Base-by-base conservation (phyloP, 2,797 vertebrate genomes). In the Prunella strophiata region DNA sequence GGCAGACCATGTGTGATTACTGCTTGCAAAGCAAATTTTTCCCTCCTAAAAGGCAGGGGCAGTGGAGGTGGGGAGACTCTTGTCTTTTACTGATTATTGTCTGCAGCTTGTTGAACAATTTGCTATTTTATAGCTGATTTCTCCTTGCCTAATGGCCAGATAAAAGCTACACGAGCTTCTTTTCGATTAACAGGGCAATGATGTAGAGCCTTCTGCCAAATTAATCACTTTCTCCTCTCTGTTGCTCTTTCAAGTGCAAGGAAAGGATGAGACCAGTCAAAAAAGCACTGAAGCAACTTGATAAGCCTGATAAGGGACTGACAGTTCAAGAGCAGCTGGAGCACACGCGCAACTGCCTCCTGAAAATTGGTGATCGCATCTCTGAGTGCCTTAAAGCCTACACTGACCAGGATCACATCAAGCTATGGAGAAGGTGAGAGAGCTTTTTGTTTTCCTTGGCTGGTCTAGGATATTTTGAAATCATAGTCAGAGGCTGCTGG, bases 371-470 rank as follows among this genome's bases (percentile, higher is more conserved):
- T 78, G 99, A 99, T 97, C 98, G 99, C 40, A 99, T 99, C 97
- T 99, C 99, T 36, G 99, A 99, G 98, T 99, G 99, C 98, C 99
- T 99, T 98, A 99, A 99, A 98, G 97, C 98, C n/a, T 99, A 99
- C 97, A 99, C 93, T 30, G 99, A 99, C 97, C 98, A 99, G 7
- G 99, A 99, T 72, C 98, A 99, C 29, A 98, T 99, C 93, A 99
- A 99, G 93, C 98, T 98, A 14, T 99, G 99, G 99, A 98, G 99
- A 95, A 98, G 99, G 99, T 99, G 89, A 91, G 76, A 17, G 13
- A 15, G n/a, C 10, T 2, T 27, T 62, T 57, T 45, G 18, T 52
- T 85, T 11, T 38, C 13, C 22, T 63, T 66, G 75, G 27, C 65
- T 57, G 21, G 7, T 65, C 23, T 73, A 22, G 43, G 43, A 21